Base-by-base conservation (phyloP, 2,888 invertebrate species). In the Apotomis capreana region DNA sequence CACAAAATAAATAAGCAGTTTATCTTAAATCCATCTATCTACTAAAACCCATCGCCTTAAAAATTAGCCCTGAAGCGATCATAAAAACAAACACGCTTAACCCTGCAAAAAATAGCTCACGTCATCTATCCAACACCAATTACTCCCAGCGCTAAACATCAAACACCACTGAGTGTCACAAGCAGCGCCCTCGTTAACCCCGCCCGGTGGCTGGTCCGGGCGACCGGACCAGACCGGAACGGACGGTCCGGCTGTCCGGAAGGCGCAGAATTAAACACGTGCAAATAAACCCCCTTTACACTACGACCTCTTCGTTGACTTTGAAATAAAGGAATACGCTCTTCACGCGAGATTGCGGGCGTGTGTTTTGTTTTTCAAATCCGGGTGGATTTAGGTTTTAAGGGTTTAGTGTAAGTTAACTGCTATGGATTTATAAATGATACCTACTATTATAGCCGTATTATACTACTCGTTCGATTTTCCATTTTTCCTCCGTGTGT, bases 231-330 rank as follows among this genome's bases (percentile, higher is more conserved):
- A n/a, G 59, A 15, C 63, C 57, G 4, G 57, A 10, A 61, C 13
- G 61, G 76, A 76, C 52, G 59, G 40, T 58, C 63, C 37, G 57
- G 57, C 44, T 13, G 49, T 59, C 36, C 58, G 61, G 12, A 64
- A 55, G 54, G 60, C 61, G 36, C n/a, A 80, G 80, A 84, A 84
- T 84, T 84, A 84, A 83, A 83, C 80, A 82, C 83, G 80, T 77
- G 76, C 83, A 80, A 80, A 80, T 83, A 81, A 78, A 76, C 77
- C 59, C 59, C 59, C 49, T 72, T 62, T 68, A 59, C 67, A 70
- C 68, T 72, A 58, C 26, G 72, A 59, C 68, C 63, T 63, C 71
- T 71, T 62, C 61, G 58, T 44, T 57, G 51, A 63, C 61, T 71
- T 71, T 52, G 52, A 68, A 72, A 72, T 72, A 68, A 71, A 71